Base-by-base conservation (phyloP, 2,113 vertebrate genomes). In the Psophia crepitans region DNA sequence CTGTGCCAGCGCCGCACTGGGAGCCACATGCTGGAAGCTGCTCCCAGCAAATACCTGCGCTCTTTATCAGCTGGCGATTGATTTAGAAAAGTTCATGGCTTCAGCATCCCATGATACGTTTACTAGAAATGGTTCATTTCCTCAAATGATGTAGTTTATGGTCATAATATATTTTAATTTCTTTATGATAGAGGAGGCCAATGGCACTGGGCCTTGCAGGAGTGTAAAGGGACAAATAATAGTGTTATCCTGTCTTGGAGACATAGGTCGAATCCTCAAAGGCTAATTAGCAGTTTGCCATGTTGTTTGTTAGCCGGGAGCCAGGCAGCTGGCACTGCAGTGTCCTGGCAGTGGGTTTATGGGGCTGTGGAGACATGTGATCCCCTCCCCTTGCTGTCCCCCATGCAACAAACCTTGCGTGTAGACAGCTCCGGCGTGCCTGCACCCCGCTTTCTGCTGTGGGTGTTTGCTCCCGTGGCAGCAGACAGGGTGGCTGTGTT, bases 111-210 rank as follows among this genome's bases (percentile, higher is more conserved):
- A 49, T 58, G 76, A 74, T 91, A 70, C 0, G 3, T 85, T 97
- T 88, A 65, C 60, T 78, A 89, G 63, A 89, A 89, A 87, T 61
- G 37, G 87, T 83, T 95, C 35, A 37, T 97, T 97, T 96, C 96
- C 96, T 96, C 81, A 93, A 95, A 85, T 87, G 88, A 95, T 93
- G 87, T 37, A 12, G 44, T 98, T 97, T 98, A 98, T 97, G 89
- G 74, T 96, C 95, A 95, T 86, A 97, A 95, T 97, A 96, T 95
- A 97, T 87, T 97, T 97, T 97, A 97, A 98, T 97, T 87, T 94
- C 95, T 96, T 97, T 98, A 98, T 96, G 93, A 79, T 75, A 87
- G 63, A 92, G 73, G 70, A 95, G 41, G 92, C 76, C 91, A 95
- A 91, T 83, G 87, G 80, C 85, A 91, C 64, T 1, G 6, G n/a